Conservation (phyloP, 2,888 invertebrate species). For the Diadromus collaris region DNA sequence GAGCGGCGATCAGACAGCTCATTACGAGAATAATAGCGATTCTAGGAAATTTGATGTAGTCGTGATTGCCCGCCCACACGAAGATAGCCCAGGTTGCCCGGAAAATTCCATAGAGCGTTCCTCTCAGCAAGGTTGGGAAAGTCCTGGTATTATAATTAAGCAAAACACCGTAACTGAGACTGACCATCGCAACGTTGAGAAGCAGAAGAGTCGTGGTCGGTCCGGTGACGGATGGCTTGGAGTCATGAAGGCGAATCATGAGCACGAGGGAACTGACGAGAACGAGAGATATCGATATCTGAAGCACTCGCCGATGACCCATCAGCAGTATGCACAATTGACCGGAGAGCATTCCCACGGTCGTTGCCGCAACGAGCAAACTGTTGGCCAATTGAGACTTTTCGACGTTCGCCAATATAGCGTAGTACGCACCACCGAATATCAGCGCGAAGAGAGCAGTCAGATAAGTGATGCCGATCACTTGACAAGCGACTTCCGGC, state of each 20-base stretch:
- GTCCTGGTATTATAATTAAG: conserved; percentile 64
- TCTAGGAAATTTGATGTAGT: conserved; percentile 59
- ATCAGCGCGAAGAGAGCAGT: conserved; percentile 60
- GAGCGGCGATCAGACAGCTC: conserved; percentile 58
- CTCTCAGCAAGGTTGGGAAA: conserved; percentile 63
- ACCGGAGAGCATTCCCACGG: conserved; percentile 58
- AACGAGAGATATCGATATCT: conserved; percentile 57
- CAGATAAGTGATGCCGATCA: conserved; percentile 62
- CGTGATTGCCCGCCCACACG: conserved; percentile 63
- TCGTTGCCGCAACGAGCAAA: conserved; percentile 51
- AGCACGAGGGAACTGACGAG: conserved; percentile 60
- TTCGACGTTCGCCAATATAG: conserved; percentile 50
- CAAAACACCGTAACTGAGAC: conserved; percentile 62
- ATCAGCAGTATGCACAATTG: conserved; percentile 62
- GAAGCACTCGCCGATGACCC: conserved; percentile 62
- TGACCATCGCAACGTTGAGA: conserved; percentile 59
- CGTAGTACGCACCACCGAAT: conserved; percentile 60
- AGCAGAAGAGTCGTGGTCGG: conserved; percentile 60
- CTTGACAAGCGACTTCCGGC: conserved; percentile 62
- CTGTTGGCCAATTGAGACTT: conserved; percentile 60
- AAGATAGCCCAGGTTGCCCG: conserved; percentile 59
- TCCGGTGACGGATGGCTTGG: conserved; percentile 57
- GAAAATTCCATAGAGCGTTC: conserved; percentile 62
- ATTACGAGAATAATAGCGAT: conserved; percentile 56
- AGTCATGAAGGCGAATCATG: conserved; percentile 57